Percentiles rank a stretch among this genome's conserved stretches.
Conservation (phyloP, 2,113 vertebrate genomes). For the Cyprinodon brontotheroides region DNA sequence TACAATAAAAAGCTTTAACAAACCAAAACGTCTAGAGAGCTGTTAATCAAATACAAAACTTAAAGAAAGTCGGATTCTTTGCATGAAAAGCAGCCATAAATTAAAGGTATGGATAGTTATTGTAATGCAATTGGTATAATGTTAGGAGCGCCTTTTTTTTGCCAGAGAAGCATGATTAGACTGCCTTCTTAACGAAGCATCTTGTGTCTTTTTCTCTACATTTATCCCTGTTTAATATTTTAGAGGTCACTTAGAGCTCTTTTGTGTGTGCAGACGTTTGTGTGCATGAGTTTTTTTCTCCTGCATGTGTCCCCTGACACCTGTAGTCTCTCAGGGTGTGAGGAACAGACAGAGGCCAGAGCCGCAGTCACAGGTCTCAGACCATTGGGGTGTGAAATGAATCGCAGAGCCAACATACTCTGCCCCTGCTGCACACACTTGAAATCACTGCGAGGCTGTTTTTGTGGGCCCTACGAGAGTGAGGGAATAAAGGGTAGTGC, state of each 20-base stretch:
- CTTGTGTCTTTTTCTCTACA: too few relatives aligned
- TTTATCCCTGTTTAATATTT: slow-evolving; percentile 46
- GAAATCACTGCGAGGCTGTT: slow-evolving; percentile 13
- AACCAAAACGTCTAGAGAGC: background rate
- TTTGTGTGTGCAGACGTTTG: slow-evolving; percentile 18
- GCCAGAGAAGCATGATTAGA: slow-evolving; percentile 1
- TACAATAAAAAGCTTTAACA: background rate
- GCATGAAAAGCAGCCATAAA: background rate
- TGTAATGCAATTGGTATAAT: slow-evolving; percentile 1
- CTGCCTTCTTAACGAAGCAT: too few relatives aligned
- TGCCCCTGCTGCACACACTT: slow-evolving; percentile 37
- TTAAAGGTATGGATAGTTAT: too few relatives aligned
- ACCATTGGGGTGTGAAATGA: slow-evolving; percentile 80
- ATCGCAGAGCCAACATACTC: slow-evolving; percentile 59
- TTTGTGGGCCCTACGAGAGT: slow-evolving; percentile 1
- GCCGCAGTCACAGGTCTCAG: slow-evolving; percentile 77
- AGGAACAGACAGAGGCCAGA: slow-evolving; percentile 68
- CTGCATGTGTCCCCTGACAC: slow-evolving; percentile 66
- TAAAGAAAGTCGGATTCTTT: background rate
- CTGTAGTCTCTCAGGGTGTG: slow-evolving; percentile 67
- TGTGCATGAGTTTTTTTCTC: slow-evolving; percentile 30
- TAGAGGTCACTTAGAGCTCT: slow-evolving; percentile 54
- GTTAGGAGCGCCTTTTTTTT: slow-evolving; percentile 30
- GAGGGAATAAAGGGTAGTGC: background rate
- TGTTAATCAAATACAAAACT: background rate